phyloP scores from a whole-genome alignment of 92 coral and sea anemone species.

The Porites evermanni region DNA sequence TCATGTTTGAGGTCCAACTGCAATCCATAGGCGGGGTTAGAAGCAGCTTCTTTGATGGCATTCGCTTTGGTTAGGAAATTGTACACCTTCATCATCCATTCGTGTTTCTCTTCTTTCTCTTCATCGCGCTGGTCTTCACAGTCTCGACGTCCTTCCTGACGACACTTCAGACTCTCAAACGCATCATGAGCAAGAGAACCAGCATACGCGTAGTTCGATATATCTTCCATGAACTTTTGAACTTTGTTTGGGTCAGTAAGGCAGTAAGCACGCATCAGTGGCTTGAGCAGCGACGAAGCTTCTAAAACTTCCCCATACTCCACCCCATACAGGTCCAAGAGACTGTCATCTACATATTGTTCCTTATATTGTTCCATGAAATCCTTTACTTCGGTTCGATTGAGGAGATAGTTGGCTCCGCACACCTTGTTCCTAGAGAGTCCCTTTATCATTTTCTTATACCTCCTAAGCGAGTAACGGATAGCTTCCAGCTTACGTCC shows the following conservation, averaged over 20 bases:
- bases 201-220: conserved; percentile 52
- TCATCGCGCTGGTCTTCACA: not conserved
- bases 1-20: not conserved
- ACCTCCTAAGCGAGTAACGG: conserved; percentile 27
- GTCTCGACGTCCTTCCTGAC: not conserved
- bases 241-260: conserved; percentile 8
- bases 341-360: conserved; percentile 40
- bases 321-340: conserved; percentile 53
- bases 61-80: conserved; percentile 20
- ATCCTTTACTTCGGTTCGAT: conserved; percentile 19
- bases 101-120: not conserved
- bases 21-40: not conserved
- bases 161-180: conserved; percentile 42
- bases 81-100: conserved; percentile 30
- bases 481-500: conserved; percentile 5
- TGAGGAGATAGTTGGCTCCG: conserved; percentile 15
- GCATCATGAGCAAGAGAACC: conserved; percentile 50
- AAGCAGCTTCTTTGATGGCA: conserved; percentile 2
- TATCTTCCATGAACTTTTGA: conserved; percentile 41
- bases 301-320: conserved; percentile 61
- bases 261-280: conserved; percentile 56
- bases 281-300: conserved; percentile 41
- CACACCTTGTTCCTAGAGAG: conserved; percentile 30
- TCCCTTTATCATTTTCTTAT: conserved; percentile 18
- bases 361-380: conserved; percentile 27